Evolutionary conservation across 1,140 invertebrate species (phyloP).

Genomic region (Drosophila albomicans): DNA sequence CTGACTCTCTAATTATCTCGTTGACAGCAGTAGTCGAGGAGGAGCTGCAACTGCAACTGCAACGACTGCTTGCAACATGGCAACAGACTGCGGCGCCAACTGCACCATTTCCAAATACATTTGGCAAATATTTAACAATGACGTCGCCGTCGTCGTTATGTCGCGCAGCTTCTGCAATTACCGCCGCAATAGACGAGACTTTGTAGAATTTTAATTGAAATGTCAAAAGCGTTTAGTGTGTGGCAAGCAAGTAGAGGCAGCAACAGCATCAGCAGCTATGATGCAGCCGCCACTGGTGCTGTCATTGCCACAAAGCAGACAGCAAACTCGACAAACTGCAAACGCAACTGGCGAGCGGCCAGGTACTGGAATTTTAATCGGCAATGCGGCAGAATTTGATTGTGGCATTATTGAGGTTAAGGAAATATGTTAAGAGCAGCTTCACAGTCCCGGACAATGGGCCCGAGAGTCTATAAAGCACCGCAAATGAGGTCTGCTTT

Average conservation of each 20-base stretch:
- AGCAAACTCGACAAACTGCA: neutral
- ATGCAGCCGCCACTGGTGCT: conserved; percentile 39
- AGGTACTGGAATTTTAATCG: conserved; percentile 60
- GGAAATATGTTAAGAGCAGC: conserved; percentile 65
- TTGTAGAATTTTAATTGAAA: conserved; percentile 81
- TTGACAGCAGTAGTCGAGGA: conserved; percentile 42
- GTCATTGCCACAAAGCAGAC: conserved; percentile 19
- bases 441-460: conserved; percentile 6
- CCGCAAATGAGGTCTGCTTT: conserved; percentile 11
- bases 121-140: conserved; percentile 72
- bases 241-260: conserved; percentile 43
- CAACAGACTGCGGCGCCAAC: conserved; percentile 15
- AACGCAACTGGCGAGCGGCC: conserved; percentile 49
- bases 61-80: too few relatives aligned
- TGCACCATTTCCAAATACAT: conserved; percentile 63
- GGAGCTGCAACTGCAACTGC: too few relatives aligned
- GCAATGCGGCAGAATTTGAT: conserved; percentile 70
- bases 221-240: conserved; percentile 81
- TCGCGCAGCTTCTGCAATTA: conserved; percentile 56
- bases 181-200: conserved; percentile 61
- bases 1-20: conserved; percentile 59
- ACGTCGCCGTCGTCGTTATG: conserved; percentile 45
- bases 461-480: conserved; percentile 30
- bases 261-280: conserved; percentile 32
- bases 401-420: conserved; percentile 74